These are phyloP conservation scores for Ophiothrix spiculata DNA, from an alignment of 35 echinoderm and acorn worm species.

Conservation along the genomic window DNA sequence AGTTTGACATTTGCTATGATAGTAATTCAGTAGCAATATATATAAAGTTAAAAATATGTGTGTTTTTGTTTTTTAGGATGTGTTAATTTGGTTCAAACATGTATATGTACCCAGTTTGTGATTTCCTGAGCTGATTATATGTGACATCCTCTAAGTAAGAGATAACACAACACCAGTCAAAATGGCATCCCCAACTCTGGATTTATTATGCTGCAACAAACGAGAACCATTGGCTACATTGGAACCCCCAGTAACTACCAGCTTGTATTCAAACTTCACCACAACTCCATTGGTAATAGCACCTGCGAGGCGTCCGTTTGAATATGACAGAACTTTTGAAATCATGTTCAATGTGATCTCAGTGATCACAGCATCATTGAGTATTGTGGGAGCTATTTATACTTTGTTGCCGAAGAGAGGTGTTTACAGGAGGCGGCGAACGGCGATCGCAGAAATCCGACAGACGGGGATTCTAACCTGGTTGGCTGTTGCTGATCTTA, in stretches of 20 bases:
- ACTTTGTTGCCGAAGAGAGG: slow-evolving; percentile 19
- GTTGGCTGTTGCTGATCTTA: slow-evolving; percentile 46
- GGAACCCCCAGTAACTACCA: not conserved
- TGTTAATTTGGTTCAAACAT: too few relatives aligned
- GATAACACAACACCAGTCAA: too few relatives aligned
- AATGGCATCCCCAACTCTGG: slow-evolving; percentile 43
- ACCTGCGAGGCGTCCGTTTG: not conserved
- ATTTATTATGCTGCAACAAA: slow-evolving; percentile 25
- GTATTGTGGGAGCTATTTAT: slow-evolving; percentile 23
- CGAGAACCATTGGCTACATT: not conserved
- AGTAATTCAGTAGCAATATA: too few relatives aligned
- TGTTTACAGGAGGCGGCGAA: not conserved
- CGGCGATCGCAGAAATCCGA: slow-evolving; percentile 7
- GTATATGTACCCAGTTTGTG: too few relatives aligned
- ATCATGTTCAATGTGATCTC: slow-evolving; percentile 1
- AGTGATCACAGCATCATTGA: slow-evolving; percentile 16
- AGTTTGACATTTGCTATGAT: too few relatives aligned
- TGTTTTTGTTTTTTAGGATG: too few relatives aligned
- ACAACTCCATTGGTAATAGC: not conserved
- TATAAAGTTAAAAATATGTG: too few relatives aligned
- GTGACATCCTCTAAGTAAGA: too few relatives aligned
- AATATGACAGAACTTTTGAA: not conserved
- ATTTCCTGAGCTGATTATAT: too few relatives aligned
- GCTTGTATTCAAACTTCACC: not conserved
- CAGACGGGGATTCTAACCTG: slow-evolving; percentile 55